A percentile compares a stretch with the other conserved stretches of the same genome.
phyloP scores from a whole-genome alignment of 2,888 invertebrate genomes.

The Heteromurus nitidus region DNA sequence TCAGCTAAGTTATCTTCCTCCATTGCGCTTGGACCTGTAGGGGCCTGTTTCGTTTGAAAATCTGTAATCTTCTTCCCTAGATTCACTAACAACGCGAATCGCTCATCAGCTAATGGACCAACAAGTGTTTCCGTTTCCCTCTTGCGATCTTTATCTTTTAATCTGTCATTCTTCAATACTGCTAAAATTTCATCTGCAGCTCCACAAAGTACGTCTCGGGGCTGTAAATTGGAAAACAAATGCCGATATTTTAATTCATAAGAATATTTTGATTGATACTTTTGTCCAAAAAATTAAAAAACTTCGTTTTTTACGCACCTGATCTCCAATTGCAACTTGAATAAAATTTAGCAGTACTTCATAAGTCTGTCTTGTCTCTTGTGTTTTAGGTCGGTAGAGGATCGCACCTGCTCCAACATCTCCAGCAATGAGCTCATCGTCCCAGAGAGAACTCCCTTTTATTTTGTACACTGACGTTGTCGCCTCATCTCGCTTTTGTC shows the following conservation, averaged over 20 bases:
- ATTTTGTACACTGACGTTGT: slow-evolving; percentile 70
- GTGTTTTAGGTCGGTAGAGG: slow-evolving; percentile 95
- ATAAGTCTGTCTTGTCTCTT: slow-evolving; percentile 98
- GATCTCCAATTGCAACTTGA: slow-evolving; percentile 96
- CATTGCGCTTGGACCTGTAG: slow-evolving; percentile 28
- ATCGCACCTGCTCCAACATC: slow-evolving; percentile 86
- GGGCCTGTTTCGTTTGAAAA: slow-evolving; percentile 84
- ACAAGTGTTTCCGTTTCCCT: slow-evolving; percentile 89
- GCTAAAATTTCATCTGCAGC: slow-evolving; percentile 99
- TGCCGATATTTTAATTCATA: neutral
- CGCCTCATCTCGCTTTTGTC: slow-evolving; percentile 93
- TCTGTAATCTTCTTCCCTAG: slow-evolving; percentile 99
- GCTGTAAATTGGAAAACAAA: slow-evolving; percentile 79
- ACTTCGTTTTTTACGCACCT: slow-evolving; percentile 74
- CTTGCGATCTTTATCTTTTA: slow-evolving; percentile 95
- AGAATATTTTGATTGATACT: neutral
- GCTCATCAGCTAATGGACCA: slow-evolving; percentile 88
- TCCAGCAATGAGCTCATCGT: slow-evolving; percentile 81
- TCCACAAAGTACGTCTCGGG: slow-evolving; percentile 96
- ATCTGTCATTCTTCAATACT: slow-evolving; percentile 94
- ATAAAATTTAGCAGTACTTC: slow-evolving; percentile 96
- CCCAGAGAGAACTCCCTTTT: slow-evolving; percentile 69
- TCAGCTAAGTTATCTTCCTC: slow-evolving; percentile 95
- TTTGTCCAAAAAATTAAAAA: slow-evolving; percentile 32
- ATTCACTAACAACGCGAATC: slow-evolving; percentile 96